Evolutionary conservation across 2,797 vertebrate genomes (phyloP).

Genomic region (Loriculus beryllinus): DNA sequence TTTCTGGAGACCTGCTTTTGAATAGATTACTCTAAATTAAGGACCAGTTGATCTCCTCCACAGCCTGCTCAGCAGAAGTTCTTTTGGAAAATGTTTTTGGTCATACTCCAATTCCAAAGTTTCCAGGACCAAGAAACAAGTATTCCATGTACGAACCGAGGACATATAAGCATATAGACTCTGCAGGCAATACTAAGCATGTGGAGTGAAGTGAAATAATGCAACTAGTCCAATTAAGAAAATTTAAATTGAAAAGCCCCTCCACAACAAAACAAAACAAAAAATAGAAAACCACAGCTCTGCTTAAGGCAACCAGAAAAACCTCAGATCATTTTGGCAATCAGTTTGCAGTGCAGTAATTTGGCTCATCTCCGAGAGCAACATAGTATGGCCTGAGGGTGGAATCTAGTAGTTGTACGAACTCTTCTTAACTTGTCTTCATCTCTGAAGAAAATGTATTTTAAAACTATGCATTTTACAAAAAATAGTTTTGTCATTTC

Average conservation of each 20-base stretch:
- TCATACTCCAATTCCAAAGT: neutral
- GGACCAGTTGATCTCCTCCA: neutral
- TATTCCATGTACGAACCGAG: neutral
- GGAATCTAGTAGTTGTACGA: neutral
- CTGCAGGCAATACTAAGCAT: neutral
- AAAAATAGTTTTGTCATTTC: neutral
- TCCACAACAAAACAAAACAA: neutral
- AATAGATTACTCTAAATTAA: neutral
- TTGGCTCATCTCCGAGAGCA: neutral
- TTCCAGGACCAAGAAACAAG: neutral
- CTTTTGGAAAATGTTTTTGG: neutral
- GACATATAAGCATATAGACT: neutral
- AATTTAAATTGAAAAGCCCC: neutral
- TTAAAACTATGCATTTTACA: neutral
- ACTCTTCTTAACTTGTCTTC: neutral
- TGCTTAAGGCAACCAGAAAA: neutral
- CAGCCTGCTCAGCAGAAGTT: neutral
- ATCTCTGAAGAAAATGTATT: neutral
- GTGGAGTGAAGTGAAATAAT: neutral
- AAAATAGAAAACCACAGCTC: neutral
- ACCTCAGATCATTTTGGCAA: conserved; percentile 30
- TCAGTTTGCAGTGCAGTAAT: neutral
- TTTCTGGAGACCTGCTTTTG: neutral
- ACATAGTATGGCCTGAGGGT: neutral
- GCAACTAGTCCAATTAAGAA: neutral